Evolutionary conservation across 2,888 invertebrate genomes (phyloP).

Genomic region (Coenonympha glycerion): DNA sequence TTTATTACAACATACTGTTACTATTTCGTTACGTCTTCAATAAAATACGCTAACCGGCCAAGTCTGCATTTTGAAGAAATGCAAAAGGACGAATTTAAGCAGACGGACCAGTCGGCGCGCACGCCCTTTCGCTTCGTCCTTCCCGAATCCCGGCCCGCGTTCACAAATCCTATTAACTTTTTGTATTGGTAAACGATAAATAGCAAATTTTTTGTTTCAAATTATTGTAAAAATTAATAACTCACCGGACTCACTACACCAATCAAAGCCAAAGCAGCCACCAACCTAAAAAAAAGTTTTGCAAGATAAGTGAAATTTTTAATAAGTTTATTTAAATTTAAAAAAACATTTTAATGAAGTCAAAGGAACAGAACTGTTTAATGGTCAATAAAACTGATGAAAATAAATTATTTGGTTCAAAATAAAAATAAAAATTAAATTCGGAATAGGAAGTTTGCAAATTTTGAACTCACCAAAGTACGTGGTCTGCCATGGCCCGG

Average conservation of each 20-base stretch:
- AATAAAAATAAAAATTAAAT: too few species aligned
- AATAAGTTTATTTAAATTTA: too few species aligned
- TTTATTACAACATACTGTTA: background rate
- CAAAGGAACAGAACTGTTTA: too few species aligned
- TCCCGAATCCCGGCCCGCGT: constrained; percentile 46
- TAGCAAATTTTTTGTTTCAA: too few species aligned
- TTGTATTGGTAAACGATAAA: too few species aligned
- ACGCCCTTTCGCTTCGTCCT: constrained; percentile 33
- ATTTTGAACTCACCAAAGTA: constrained; percentile 58
- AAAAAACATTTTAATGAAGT: too few species aligned
- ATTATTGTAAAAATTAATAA: constrained; percentile 30
- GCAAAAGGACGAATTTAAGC: constrained; percentile 62
- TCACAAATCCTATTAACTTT: too few species aligned
- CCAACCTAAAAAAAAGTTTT: constrained; percentile 48
- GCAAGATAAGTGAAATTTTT: too few species aligned
- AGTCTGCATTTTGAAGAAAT: constrained; percentile 54
- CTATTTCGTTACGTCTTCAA: background rate
- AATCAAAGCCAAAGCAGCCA: constrained; percentile 57
- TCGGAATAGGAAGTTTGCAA: background rate
- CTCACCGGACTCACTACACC: constrained; percentile 60
- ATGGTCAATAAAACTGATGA: too few species aligned
- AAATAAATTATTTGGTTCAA: too few species aligned
- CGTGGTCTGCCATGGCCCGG: constrained; percentile 71
- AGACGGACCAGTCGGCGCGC: constrained; percentile 50
- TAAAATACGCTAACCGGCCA: constrained; percentile 1